Conservation (phyloP, 2,888 invertebrate species). For the Acleris emargana region DNA sequence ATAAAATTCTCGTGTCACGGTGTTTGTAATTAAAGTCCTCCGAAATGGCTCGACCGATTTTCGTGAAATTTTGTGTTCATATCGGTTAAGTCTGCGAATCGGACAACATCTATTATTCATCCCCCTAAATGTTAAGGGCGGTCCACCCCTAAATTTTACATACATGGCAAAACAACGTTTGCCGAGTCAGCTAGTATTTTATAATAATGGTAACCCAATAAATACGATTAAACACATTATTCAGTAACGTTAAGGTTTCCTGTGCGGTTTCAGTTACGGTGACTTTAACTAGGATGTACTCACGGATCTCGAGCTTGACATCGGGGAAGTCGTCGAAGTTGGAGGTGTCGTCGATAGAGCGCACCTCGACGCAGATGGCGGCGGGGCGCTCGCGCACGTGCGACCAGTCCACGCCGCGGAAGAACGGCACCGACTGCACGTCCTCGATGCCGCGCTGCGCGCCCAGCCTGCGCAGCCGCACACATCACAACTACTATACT, state of each 20-base stretch:
- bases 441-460: slow-evolving; percentile 96
- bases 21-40: too few relatives aligned
- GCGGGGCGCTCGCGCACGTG: slow-evolving; percentile 99
- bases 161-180: too few relatives aligned
- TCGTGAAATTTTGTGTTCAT: too few relatives aligned
- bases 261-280: neutral
- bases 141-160: too few relatives aligned
- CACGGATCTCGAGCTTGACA: slow-evolving; percentile 99
- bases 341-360: slow-evolving; percentile 99
- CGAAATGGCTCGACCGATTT: too few relatives aligned
- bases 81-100: too few relatives aligned
- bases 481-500: neutral
- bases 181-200: too few relatives aligned
- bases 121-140: too few relatives aligned
- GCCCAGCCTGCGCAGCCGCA: slow-evolving; percentile 83
- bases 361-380: slow-evolving; percentile 98
- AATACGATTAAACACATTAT: too few relatives aligned
- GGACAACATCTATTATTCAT: too few relatives aligned
- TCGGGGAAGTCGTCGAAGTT: slow-evolving; percentile 99
- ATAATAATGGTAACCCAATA: too few relatives aligned
- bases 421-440: slow-evolving; percentile 96
- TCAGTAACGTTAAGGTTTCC: neutral
- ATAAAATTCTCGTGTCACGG: too few relatives aligned
- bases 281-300: slow-evolving; percentile 69
- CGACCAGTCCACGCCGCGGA: slow-evolving; percentile 99